phyloP scores from a whole-genome alignment of 2,888 invertebrate species.

The Autographa pulchrina region DNA sequence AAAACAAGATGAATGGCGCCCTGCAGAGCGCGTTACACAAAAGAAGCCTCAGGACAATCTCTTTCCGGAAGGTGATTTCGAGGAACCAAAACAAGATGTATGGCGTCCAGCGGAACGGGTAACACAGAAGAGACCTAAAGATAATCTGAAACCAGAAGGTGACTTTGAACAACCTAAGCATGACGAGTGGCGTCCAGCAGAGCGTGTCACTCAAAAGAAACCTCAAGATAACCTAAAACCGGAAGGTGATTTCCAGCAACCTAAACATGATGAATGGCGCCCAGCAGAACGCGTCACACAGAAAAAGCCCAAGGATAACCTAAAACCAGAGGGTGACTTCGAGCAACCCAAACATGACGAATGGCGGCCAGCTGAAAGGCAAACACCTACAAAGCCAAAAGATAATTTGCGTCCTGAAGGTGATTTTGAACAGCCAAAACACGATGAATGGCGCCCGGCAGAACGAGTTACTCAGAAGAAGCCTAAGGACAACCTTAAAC shows the following conservation, averaged over 20 bases:
- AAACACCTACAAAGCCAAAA: slow-evolving; percentile 69
- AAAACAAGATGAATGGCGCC: slow-evolving; percentile 77
- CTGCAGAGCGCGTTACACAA: slow-evolving; percentile 73
- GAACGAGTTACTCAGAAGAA: slow-evolving; percentile 74
- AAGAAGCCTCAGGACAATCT: slow-evolving; percentile 87
- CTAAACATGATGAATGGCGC: slow-evolving; percentile 78
- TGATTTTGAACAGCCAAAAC: slow-evolving; percentile 76
- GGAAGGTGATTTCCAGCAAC: slow-evolving; percentile 89
- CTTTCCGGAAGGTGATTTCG: slow-evolving; percentile 84
- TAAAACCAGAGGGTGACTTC: slow-evolving; percentile 86
- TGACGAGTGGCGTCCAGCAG: slow-evolving; percentile 83
- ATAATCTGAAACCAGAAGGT: slow-evolving; percentile 89
- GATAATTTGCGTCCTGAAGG: slow-evolving; percentile 85
- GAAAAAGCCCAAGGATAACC: slow-evolving; percentile 85
- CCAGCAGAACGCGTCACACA: slow-evolving; percentile 75
- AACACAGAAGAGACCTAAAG: slow-evolving; percentile 86
- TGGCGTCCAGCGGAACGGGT: slow-evolving; percentile 83
- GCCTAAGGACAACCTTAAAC: slow-evolving; percentile 84
- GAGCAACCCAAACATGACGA: slow-evolving; percentile 79
- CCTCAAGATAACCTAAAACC: slow-evolving; percentile 90
- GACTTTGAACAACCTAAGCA: slow-evolving; percentile 78
- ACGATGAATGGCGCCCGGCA: slow-evolving; percentile 75
- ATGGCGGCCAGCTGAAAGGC: slow-evolving; percentile 76
- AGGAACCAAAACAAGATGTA: slow-evolving; percentile 79
- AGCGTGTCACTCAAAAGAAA: slow-evolving; percentile 85